phyloP scores from a whole-genome alignment of 2,888 invertebrate genomes.

The Podotricha telesiphe region DNA sequence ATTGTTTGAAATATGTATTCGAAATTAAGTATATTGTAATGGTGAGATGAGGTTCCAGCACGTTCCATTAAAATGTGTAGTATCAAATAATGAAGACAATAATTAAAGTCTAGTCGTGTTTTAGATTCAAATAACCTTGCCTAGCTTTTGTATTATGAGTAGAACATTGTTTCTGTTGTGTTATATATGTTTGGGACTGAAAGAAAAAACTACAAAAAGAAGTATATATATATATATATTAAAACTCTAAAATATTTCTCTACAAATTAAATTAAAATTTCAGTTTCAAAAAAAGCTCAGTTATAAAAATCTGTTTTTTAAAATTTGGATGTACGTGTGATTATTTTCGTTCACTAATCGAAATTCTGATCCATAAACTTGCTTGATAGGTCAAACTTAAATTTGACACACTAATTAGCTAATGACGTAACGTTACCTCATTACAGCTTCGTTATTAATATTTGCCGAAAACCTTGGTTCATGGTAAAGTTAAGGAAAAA shows the following conservation, averaged over 20 bases:
- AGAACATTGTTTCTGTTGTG: not conserved
- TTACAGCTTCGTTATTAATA: not conserved
- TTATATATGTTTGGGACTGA: not conserved
- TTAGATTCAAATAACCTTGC: not conserved
- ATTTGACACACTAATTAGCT: not conserved
- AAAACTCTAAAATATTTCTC: too few species aligned
- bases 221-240: too few species aligned
- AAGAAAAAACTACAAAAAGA: too few species aligned
- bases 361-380: not conserved
- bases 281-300: too few species aligned
- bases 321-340: too few species aligned
- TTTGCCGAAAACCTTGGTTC: not conserved
- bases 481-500: not conserved
- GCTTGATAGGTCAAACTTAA: not conserved
- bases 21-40: not conserved
- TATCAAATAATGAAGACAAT: not conserved
- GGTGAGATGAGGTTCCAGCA: not conserved
- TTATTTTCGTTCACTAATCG: too few species aligned
- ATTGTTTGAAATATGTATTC: too few species aligned
- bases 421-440: not conserved
- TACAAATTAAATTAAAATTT: too few species aligned
- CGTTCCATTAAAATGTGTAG: constrained; percentile 7
- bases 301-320: too few species aligned
- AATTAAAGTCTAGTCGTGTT: constrained; percentile 1
- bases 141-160: not conserved